Evolutionary conservation across 2,113 vertebrate genomes (phyloP).

Genomic region (Colaptes auratus): DNA sequence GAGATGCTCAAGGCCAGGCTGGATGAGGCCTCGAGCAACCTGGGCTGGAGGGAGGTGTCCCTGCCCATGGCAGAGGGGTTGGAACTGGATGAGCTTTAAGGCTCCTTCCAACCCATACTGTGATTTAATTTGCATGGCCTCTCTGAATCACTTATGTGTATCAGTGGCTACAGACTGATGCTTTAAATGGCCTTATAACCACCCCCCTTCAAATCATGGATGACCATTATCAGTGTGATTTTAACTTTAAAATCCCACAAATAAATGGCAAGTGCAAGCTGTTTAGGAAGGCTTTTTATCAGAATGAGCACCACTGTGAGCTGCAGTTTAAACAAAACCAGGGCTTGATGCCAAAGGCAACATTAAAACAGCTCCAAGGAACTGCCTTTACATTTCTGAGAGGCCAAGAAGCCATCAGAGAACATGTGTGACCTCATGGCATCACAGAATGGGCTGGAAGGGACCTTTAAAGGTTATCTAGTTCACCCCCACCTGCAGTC

Average conservation of each 20-base stretch:
- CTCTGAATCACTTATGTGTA: not conserved
- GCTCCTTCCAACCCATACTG: no score
- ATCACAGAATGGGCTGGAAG: not conserved
- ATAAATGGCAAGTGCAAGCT: not conserved
- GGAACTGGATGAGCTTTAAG: no score
- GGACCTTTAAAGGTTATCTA: no score
- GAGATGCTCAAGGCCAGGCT: no score
- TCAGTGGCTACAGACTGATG: not conserved
- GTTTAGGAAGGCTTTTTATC: not conserved
- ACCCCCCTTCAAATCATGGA: not conserved
- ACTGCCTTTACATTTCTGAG: not conserved
- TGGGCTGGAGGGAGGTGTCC: no score
- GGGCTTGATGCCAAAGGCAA: not conserved
- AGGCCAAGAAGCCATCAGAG: not conserved
- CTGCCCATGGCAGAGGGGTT: no score
- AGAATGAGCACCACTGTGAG: not conserved
- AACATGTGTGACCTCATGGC: fast-evolving
- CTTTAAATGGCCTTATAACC: not conserved
- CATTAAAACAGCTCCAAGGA: not conserved
- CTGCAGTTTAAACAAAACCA: not conserved
- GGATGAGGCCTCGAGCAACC: no score
- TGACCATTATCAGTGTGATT: not conserved
- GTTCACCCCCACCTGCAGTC: no score
- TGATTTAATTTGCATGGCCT: not conserved
- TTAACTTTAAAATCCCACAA: not conserved